Conservation (phyloP, 2,888 invertebrate species). For the Agonum fuliginosum region DNA sequence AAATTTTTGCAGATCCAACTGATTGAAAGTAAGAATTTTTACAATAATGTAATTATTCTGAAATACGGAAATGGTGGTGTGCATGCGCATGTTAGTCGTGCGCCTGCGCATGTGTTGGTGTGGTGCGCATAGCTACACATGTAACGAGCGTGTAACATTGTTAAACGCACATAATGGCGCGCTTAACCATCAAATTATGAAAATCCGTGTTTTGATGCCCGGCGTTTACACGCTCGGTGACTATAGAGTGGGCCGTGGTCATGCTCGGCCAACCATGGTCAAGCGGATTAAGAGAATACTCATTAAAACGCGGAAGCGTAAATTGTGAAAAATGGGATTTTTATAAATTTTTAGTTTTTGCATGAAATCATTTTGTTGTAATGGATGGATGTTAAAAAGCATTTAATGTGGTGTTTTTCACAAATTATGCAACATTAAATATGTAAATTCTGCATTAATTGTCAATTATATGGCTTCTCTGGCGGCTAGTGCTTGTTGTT, state of each 20-base stretch:
- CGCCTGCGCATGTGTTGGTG: conserved; percentile 11
- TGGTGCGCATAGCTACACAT: conserved; percentile 48
- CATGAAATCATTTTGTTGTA: neutral
- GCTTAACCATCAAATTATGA: conserved; percentile 58
- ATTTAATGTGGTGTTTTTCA: neutral
- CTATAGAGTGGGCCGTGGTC: conserved; percentile 64
- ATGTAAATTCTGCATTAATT: conserved; percentile 31
- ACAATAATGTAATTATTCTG: conserved; percentile 27
- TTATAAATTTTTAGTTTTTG: conserved; percentile 25
- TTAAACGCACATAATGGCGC: conserved; percentile 58
- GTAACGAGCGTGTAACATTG: conserved; percentile 59
- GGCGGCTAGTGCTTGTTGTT: neutral
- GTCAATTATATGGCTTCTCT: conserved; percentile 2
- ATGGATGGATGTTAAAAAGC: neutral
- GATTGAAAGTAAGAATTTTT: conserved; percentile 16
- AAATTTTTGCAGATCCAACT: conserved; percentile 8
- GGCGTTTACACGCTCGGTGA: conserved; percentile 64
- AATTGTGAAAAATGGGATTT: conserved; percentile 41
- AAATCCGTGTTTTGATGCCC: conserved; percentile 59
- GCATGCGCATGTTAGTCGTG: neutral
- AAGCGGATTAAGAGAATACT: conserved; percentile 60
- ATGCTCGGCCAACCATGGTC: conserved; percentile 64
- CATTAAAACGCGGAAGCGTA: conserved; percentile 58
- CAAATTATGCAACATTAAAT: conserved; percentile 23
- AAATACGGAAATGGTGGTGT: conserved; percentile 21